Percentiles rank a stretch among this genome's conserved stretches.
Conservation (phyloP, 2,113 vertebrate species). For the Tapirus terrestris region DNA sequence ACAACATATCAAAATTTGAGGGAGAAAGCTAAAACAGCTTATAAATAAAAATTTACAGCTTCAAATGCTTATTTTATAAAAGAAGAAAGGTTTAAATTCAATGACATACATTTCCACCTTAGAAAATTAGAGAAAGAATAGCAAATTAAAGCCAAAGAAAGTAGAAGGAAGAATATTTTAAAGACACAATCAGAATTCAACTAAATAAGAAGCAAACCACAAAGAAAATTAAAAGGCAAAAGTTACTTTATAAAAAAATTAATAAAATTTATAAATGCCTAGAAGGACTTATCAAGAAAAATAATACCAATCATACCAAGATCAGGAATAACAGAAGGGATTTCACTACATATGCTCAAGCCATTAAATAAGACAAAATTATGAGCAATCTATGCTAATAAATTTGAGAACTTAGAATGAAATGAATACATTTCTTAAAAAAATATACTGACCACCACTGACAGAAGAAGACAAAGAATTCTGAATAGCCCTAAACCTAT, state of each 20-base stretch:
- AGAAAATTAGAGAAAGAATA: background rate
- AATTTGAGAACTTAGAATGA: background rate
- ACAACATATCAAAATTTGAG: background rate
- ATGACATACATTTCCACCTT: background rate
- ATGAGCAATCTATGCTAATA: background rate
- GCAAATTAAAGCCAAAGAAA: background rate
- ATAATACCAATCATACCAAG: background rate
- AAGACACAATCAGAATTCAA: background rate
- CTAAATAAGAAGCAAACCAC: background rate
- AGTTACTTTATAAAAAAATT: background rate
- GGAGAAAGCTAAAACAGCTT: background rate
- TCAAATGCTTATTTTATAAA: background rate
- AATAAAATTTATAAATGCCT: background rate
- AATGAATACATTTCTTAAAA: background rate
- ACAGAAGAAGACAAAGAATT: background rate
- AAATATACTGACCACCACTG: background rate
- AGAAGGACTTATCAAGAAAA: background rate
- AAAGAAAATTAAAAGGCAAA: background rate
- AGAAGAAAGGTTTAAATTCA: background rate
- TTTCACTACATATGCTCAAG: background rate
- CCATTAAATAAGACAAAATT: background rate
- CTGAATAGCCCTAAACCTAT: background rate
- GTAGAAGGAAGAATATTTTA: background rate
- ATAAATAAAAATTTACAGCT: background rate
- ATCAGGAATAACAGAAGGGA: background rate